Percentiles rank a stretch among this genome's conserved stretches.
These are phyloP conservation scores for Notolepis coatsorum DNA, from an alignment of 2,797 vertebrate species.

Conservation along the genomic window DNA sequence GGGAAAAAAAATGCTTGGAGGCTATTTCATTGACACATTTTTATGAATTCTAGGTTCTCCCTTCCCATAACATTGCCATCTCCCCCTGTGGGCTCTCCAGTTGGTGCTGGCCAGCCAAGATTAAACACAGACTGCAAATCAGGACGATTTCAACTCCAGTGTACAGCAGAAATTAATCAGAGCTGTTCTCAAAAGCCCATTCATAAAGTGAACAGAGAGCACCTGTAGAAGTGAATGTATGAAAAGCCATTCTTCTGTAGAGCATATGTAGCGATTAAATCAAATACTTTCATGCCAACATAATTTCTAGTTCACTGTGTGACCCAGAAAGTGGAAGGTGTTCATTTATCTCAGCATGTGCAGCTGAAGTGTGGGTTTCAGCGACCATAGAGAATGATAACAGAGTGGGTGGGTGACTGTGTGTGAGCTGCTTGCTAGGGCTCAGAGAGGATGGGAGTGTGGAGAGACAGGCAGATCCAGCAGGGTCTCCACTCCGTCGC, in stretches of 20 bases:
- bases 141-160: slow-evolving; percentile 37
- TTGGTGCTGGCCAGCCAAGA: slow-evolving; percentile 48
- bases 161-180: slow-evolving; percentile 7
- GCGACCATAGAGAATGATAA: slow-evolving; percentile 14
- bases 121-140: slow-evolving; percentile 54
- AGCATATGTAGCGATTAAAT: background rate
- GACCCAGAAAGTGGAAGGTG: slow-evolving; percentile 49
- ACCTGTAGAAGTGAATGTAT: no score
- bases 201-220: slow-evolving; percentile 26
- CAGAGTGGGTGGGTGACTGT: slow-evolving; percentile 19
- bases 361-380: slow-evolving; percentile 13
- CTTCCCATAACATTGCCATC: slow-evolving; percentile 44
- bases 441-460: slow-evolving; percentile 31
- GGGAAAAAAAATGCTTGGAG: slow-evolving; percentile 49
- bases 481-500: slow-evolving; percentile 54
- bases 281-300: slow-evolving; percentile 15
- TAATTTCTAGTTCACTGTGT: slow-evolving; percentile 14
- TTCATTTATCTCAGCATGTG: slow-evolving; percentile 36
- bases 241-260: background rate
- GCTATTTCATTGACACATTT: slow-evolving; percentile 64
- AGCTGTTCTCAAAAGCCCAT: slow-evolving; percentile 20
- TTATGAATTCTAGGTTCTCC: slow-evolving; percentile 26
- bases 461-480: slow-evolving; percentile 45
- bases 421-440: slow-evolving; percentile 21
- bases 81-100: slow-evolving; percentile 50